phyloP scores from a whole-genome alignment of 2,888 invertebrate genomes.

The Nasonovia ribisnigri region DNA sequence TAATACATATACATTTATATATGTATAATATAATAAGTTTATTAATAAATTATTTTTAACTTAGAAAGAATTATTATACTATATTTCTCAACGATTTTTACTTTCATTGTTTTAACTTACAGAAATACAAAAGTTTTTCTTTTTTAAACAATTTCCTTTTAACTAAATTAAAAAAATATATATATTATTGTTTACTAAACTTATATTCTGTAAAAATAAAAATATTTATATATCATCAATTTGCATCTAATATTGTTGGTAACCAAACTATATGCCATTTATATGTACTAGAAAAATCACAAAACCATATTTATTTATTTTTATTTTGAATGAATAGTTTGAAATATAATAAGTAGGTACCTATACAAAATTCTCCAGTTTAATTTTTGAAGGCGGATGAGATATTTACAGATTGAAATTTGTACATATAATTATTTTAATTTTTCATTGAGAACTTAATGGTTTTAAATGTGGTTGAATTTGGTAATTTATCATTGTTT shows the following conservation, averaged over 20 bases:
- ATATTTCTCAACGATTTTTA: not conserved
- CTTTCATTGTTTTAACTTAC: not conserved
- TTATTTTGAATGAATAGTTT: not conserved
- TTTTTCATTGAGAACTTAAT: not conserved
- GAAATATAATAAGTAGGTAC: not conserved
- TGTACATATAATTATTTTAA: not conserved
- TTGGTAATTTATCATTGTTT: not conserved
- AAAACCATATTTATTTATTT: not conserved
- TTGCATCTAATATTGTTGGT: not conserved
- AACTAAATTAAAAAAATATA: not conserved
- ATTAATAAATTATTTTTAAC: conserved; percentile 9
- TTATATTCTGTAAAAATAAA: not conserved
- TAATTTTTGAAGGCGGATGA: not conserved
- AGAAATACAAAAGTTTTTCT: not conserved
- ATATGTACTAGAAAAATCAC: not conserved
- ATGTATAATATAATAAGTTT: not conserved
- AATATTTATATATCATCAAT: not conserved
- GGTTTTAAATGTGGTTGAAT: not conserved
- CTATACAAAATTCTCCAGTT: not conserved
- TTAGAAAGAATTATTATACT: not conserved
- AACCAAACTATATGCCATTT: not conserved
- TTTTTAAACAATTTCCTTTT: not conserved
- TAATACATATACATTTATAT: not conserved
- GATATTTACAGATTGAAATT: not conserved
- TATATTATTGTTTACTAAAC: not conserved